Evolutionary conservation across 2,888 invertebrate species (phyloP).

Genomic region (Deilephila elpenor): DNA sequence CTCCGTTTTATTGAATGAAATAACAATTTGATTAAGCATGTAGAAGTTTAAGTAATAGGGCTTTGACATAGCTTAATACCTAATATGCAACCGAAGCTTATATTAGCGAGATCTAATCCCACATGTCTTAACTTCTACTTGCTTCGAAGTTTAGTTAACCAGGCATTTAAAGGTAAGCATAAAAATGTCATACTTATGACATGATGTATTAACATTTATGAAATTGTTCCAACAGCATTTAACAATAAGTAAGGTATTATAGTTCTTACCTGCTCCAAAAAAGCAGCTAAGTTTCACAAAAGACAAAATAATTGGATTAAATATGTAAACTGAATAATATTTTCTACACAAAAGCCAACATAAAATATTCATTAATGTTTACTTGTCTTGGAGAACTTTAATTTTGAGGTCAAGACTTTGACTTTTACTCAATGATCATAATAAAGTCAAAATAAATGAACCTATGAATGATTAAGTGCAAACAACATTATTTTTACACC

Average conservation of each 20-base stretch:
- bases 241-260: not conserved
- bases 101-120: not conserved
- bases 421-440: too few relatives aligned
- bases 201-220: not conserved
- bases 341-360: not conserved
- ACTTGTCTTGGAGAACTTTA: not conserved
- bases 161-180: not conserved
- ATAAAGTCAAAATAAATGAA: too few relatives aligned
- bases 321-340: not conserved
- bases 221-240: not conserved
- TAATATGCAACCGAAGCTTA: constrained; percentile 3
- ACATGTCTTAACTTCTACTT: not conserved
- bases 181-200: not conserved
- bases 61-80: not conserved
- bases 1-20: too few relatives aligned
- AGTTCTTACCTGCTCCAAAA: constrained; percentile 19
- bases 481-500: too few relatives aligned
- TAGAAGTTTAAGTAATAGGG: not conserved
- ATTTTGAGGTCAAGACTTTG: constrained; percentile 1
- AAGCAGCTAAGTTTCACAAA: constrained; percentile 4
- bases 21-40: too few relatives aligned
- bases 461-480: too few relatives aligned
- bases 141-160: not conserved
- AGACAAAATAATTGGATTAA: not conserved
- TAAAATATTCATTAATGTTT: not conserved